Evolutionary conservation across 92 coral and sea anemone genomes (phyloP).

Genomic region (Anthopleura xanthogrammica): DNA sequence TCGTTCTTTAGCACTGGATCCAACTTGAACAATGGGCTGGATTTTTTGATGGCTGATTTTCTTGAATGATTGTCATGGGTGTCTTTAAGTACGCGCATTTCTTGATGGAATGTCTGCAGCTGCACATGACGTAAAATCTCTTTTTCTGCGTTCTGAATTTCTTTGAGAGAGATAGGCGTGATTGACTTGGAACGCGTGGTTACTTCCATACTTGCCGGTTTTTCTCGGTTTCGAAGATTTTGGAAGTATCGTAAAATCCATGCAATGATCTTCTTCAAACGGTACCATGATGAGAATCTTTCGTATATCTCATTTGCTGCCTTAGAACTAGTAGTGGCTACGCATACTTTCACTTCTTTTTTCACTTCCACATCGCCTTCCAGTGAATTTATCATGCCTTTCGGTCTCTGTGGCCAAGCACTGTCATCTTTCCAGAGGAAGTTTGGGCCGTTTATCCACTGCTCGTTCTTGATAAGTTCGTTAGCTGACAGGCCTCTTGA

Average conservation of each 20-base stretch:
- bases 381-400: neutral
- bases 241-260: conserved; percentile 13
- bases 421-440: conserved; percentile 16
- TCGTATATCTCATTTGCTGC: conserved; percentile 6
- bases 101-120: conserved; percentile 4
- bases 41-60: conserved; percentile 6
- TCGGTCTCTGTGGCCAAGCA: conserved; percentile 14
- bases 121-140: conserved; percentile 3
- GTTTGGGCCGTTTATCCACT: conserved; percentile 16
- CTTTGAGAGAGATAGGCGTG: neutral
- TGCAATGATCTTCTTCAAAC: conserved; percentile 19
- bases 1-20: conserved; percentile 22
- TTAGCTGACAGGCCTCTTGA: conserved; percentile 22
- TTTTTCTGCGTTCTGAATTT: conserved; percentile 5
- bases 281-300: conserved; percentile 23
- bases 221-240: neutral
- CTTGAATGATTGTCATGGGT: neutral
- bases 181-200: neutral
- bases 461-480: neutral
- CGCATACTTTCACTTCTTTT: neutral
- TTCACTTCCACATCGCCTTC: conserved; percentile 16
- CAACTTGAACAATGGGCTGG: conserved; percentile 24
- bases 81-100: neutral
- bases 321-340: neutral
- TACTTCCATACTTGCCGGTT: neutral